Conservation (phyloP, 2,113 vertebrate genomes). For the Protobothrops mucrosquamatus region DNA sequence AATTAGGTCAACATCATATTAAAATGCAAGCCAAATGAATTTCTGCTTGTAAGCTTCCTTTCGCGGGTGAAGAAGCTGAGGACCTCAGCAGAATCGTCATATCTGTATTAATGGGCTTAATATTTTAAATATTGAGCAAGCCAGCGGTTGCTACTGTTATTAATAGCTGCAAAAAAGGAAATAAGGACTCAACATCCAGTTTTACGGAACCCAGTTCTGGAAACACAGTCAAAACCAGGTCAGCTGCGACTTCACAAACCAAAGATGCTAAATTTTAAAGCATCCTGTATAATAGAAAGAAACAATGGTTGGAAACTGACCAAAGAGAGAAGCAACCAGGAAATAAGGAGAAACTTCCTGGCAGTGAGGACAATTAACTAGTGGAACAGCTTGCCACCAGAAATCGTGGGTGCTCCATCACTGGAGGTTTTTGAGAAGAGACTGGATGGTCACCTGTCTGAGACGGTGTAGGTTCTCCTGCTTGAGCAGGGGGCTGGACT, state of each 20-base stretch:
- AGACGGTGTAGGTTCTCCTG: too few species aligned
- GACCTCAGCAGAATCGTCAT: background rate
- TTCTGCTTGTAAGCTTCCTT: background rate
- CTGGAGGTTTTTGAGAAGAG: too few species aligned
- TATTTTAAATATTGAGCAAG: conserved; percentile 28
- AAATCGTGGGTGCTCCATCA: too few species aligned
- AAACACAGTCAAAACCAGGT: conserved; percentile 10
- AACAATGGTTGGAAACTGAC: too few species aligned
- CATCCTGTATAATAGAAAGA: conserved; percentile 45
- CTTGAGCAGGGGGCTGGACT: too few species aligned
- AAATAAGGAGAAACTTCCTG: too few species aligned
- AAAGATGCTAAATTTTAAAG: conserved; percentile 46
- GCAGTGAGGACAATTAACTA: too few species aligned
- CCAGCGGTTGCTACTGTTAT: conserved; percentile 45
- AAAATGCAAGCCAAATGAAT: background rate
- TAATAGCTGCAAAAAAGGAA: conserved; percentile 48
- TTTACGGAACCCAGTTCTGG: conserved; percentile 48
- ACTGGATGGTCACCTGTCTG: too few species aligned
- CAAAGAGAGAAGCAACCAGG: too few species aligned
- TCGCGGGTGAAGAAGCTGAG: background rate
- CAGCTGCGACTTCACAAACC: conserved; percentile 28
- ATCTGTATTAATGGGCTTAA: background rate
- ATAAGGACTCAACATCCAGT: conserved; percentile 35
- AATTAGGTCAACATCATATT: background rate
- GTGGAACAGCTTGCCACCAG: too few species aligned